phyloP scores from a whole-genome alignment of 1,140 invertebrate genomes.

The Drosophila neocordata region DNA sequence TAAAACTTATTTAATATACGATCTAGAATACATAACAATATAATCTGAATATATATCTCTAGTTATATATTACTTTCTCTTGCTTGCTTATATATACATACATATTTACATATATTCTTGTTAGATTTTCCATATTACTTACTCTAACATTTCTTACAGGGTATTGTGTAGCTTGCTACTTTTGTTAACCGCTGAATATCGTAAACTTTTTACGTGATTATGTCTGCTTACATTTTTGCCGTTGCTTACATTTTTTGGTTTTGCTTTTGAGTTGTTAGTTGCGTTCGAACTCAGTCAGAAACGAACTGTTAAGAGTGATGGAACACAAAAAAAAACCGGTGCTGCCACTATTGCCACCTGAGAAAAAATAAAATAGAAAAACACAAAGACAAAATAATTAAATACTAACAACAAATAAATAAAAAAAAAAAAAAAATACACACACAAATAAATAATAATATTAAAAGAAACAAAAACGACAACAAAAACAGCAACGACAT shows the following conservation, averaged over 20 bases:
- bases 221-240: not conserved
- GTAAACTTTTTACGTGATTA: slow-evolving; percentile 3
- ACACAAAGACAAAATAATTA: slow-evolving; percentile 17
- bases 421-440: not conserved
- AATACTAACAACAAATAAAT: not conserved
- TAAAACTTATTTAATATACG: too few relatives aligned
- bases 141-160: not conserved
- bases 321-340: slow-evolving; percentile 62
- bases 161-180: not conserved
- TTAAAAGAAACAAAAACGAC: not conserved
- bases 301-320: slow-evolving; percentile 72
- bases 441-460: not conserved
- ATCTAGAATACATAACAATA: too few relatives aligned
- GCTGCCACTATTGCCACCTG: slow-evolving; percentile 32
- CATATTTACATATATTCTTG: too few relatives aligned
- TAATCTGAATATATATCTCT: too few relatives aligned
- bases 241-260: slow-evolving; percentile 13
- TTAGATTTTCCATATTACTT: too few relatives aligned
- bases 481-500: not conserved
- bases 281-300: slow-evolving; percentile 69
- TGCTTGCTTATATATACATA: too few relatives aligned
- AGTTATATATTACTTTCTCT: too few relatives aligned
- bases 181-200: not conserved
- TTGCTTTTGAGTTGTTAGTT: slow-evolving; percentile 45
- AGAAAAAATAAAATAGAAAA: slow-evolving; percentile 20